Conservation (phyloP, 2,797 vertebrate species). For the Alectoris magna region DNA sequence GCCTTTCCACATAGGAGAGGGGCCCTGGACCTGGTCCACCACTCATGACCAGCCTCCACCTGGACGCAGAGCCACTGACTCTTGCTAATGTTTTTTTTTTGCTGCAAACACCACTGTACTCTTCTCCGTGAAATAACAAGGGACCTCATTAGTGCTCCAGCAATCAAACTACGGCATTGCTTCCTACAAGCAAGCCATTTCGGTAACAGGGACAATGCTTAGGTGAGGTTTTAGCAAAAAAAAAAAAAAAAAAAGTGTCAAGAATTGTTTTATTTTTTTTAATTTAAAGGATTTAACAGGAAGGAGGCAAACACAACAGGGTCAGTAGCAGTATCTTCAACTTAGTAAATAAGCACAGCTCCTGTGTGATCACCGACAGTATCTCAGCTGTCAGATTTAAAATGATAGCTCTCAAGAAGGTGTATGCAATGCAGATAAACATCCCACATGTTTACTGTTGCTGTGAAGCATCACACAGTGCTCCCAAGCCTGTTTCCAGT, state of each 20-base stretch:
- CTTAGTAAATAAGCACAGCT: background rate
- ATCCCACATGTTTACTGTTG: background rate
- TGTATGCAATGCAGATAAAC: slow-evolving; percentile 7
- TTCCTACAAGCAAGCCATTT: background rate
- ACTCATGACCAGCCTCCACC: too few relatives aligned
- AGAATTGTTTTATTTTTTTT: background rate
- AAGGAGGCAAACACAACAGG: background rate
- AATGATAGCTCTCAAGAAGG: background rate
- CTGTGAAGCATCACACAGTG: background rate
- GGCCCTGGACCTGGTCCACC: too few relatives aligned
- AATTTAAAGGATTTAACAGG: background rate
- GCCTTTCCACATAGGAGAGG: too few relatives aligned
- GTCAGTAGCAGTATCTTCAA: background rate
- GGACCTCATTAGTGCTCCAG: background rate
- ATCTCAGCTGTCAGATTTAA: background rate
- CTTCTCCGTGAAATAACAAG: background rate
- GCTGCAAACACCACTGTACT: background rate
- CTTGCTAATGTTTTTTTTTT: background rate
- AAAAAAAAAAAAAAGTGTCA: background rate
- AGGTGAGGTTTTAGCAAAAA: background rate
- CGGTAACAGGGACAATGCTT: background rate
- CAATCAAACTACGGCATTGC: background rate
- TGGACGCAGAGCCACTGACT: background rate
- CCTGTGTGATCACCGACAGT: background rate
- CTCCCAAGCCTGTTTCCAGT: background rate